Base-by-base conservation (phyloP, 1,140 invertebrate species). In the Drosophila setifemur region DNA sequence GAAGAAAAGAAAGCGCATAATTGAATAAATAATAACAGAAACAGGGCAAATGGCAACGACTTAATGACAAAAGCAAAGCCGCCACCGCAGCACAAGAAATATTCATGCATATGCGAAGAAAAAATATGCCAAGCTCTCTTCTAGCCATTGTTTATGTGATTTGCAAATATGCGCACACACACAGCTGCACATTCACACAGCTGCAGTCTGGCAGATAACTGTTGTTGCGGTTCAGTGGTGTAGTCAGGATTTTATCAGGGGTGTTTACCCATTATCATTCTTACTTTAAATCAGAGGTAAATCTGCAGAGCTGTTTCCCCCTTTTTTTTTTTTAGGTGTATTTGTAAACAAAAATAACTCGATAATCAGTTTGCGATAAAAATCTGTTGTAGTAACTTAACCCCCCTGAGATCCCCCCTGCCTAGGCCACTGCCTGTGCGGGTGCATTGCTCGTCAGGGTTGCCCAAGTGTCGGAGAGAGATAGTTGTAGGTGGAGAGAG, bases 21-120 rank as follows among this genome's bases (percentile, higher is more conserved):
- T 83, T 83, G 78, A 85, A 83, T 78, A 85, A 83, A 78, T 83
- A 85, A 83, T 79, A 85, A 83, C 63, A 83, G 77, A 85, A 78
- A 71, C 53, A 72, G 63, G 79, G 79, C 63, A 63, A 50, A 54
- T 53, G 49, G 48, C 64, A 68, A 68, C 73, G 67, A 72, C 61
- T 64, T 73, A 82, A 77, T 82, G 77, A 77, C 77, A 82, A 73
- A 72, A 76, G 60, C 49, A 66, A 73, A 68, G 57, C 55, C 43
- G 47, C 48, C 54, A 68, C 58, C 55, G 45, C 48, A 67, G 39
- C 61, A 39, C n/a, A 73, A 54, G 53, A 60, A 45, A 60, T 44
- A 58, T 63, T 60, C 54, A 42, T 33, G 58, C 63, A 66, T 55
- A 60, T 76, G 77, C 63, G 63, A 70, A 54, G 39, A 63, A 71